phyloP scores from a whole-genome alignment of 2,113 vertebrate genomes.

The Azemiops feae region DNA sequence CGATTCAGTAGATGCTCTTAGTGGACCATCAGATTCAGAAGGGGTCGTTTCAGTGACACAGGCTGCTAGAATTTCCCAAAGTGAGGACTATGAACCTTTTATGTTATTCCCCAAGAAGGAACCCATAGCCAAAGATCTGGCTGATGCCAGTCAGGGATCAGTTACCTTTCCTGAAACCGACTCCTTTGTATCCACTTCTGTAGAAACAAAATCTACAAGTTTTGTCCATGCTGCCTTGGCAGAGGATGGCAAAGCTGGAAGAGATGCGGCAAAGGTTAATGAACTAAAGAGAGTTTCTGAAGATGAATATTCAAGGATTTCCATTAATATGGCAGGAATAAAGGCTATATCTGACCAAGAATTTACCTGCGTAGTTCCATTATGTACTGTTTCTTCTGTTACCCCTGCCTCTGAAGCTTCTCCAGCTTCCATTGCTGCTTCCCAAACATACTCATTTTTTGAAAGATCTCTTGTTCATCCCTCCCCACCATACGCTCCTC shows the following conservation, averaged over 20 bases:
- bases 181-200: constrained; percentile 47
- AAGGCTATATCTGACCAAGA: constrained; percentile 45
- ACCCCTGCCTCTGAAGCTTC: constrained; percentile 55
- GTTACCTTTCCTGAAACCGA: constrained; percentile 72
- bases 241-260: constrained; percentile 56
- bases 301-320: constrained; percentile 60
- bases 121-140: constrained; percentile 30
- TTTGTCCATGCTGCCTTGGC: constrained; percentile 47
- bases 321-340: constrained; percentile 39
- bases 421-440: constrained; percentile 68
- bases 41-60: constrained; percentile 47
- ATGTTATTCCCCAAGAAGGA: background rate
- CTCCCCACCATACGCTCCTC: constrained; percentile 58
- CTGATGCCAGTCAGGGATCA: constrained; percentile 66
- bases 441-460: constrained; percentile 75
- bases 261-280: constrained; percentile 44
- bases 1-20: constrained; percentile 52
- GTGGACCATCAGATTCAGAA: constrained; percentile 61
- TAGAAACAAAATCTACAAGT: constrained; percentile 34
- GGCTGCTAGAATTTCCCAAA: constrained; percentile 53
- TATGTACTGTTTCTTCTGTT: constrained; percentile 64
- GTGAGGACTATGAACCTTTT: constrained; percentile 59
- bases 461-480: constrained; percentile 76
- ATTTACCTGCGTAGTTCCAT: constrained; percentile 24
- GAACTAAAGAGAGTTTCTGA: constrained; percentile 60